Evolutionary conservation across 2,888 invertebrate species (phyloP).

Genomic region (Ypsolopha sequella): DNA sequence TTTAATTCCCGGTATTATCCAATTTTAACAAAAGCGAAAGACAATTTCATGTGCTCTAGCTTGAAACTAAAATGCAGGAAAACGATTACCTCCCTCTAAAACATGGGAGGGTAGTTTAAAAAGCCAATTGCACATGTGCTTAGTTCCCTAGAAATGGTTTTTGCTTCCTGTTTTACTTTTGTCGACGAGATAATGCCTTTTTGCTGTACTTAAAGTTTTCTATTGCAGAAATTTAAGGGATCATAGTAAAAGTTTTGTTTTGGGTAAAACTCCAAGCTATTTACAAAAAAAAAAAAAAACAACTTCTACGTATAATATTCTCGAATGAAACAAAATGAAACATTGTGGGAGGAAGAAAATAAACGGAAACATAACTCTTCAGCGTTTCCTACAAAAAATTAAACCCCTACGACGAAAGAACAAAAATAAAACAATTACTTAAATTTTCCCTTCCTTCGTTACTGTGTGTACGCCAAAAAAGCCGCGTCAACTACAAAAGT

Average conservation of each 20-base stretch:
- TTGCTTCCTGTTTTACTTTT: constrained; percentile 28
- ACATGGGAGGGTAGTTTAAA: constrained; percentile 25
- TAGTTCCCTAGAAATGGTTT: constrained; percentile 33
- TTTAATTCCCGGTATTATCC: background rate
- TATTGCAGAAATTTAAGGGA: too few species aligned
- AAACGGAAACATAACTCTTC: background rate
- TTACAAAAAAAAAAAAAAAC: background rate
- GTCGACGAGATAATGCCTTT: constrained; percentile 38
- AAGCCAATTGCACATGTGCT: constrained; percentile 52
- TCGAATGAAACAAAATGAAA: background rate
- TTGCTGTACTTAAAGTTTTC: constrained; percentile 20
- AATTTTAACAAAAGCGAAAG: background rate
- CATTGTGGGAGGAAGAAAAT: background rate
- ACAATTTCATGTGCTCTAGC: background rate
- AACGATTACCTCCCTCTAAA: constrained; percentile 32
- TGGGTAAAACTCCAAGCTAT: constrained; percentile 6
- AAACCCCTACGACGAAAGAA: background rate
- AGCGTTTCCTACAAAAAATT: background rate
- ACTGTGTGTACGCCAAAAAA: constrained; percentile 30
- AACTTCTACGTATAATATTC: background rate
- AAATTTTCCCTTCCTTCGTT: constrained; percentile 28
- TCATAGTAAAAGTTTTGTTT: too few species aligned
- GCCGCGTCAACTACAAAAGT: constrained; percentile 36
- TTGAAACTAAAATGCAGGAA: constrained; percentile 25
- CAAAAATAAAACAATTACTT: constrained; percentile 22